Base-by-base conservation (phyloP, 2,888 invertebrate genomes). In the Neoascia interrupta region DNA sequence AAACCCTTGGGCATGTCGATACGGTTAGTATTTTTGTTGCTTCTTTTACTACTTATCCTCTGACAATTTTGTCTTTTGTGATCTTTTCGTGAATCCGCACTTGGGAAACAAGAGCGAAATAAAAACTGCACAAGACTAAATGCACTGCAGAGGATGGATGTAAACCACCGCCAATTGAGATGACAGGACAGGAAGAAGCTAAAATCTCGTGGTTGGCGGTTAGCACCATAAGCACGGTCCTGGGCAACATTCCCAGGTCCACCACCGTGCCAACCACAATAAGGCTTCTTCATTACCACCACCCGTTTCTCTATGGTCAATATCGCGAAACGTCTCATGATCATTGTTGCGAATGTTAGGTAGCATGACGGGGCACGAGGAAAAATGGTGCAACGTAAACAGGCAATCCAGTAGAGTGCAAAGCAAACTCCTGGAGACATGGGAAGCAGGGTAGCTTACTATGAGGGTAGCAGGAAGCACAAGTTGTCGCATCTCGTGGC, bases 241-340 rank as follows among this genome's bases (percentile, higher is more conserved):
- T 45, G 56, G 26, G 51, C 53, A 63, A 70, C 64, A 58, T n/a
- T n/a, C n/a, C 56, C 49, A 39, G 11, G 34, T 36, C 43, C 68
- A 39, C 51, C 43, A 37, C 21, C 41, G 34, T 43, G 60, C 61
- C 64, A 56, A 64, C 79, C 66, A 21, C 61, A 80, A 56, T 74
- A 74, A 51, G 74, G 80, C 74, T 74, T 80, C 69, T n/a, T n/a
- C n/a, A n/a, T n/a, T n/a, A n/a, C n/a, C n/a, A n/a, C n/a, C n/a
- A 68, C 74, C 63, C 68, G 76, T 73, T 81, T 60, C 79, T 41
- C 61, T 45, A 73, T 73, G 73, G 73, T 81, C 76, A 76, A 76
- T 76, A 76, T 70, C 81, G 81, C 81, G 81, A 81, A 81, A 81
- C 73, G 81, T 81, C 81, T 81, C 81, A 81, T 81, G 81, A 79